Percentiles rank a stretch among this genome's conserved stretches.
phyloP scores from a whole-genome alignment of 2,888 invertebrate species.

The Pasiphila rectangulata region DNA sequence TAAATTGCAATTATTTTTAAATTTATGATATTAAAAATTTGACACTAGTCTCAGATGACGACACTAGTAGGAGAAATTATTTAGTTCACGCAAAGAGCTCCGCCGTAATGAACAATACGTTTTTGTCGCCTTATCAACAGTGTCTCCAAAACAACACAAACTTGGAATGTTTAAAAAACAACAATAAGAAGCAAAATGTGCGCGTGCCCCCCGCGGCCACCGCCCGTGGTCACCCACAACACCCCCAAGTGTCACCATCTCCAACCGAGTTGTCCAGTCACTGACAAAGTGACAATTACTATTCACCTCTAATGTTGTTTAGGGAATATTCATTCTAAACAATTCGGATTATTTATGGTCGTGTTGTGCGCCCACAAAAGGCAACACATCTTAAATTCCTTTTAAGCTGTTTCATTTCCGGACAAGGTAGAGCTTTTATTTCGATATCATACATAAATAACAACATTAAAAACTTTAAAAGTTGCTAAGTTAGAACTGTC shows the following conservation, averaged over 20 bases:
- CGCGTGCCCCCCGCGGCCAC: slow-evolving; percentile 49
- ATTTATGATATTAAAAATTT: too few relatives aligned
- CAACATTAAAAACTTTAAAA: slow-evolving; percentile 8
- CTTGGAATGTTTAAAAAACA: slow-evolving; percentile 14
- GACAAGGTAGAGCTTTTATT: slow-evolving; percentile 34
- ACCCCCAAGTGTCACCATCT: slow-evolving; percentile 47
- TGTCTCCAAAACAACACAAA: not conserved
- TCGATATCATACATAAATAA: slow-evolving; percentile 22
- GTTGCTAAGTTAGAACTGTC: not conserved
- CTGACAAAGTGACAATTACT: slow-evolving; percentile 76
- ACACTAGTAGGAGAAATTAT: too few relatives aligned
- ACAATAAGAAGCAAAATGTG: slow-evolving; percentile 42
- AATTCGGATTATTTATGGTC: slow-evolving; percentile 71
- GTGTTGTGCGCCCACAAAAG: slow-evolving; percentile 65
- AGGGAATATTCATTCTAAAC: slow-evolving; percentile 67
- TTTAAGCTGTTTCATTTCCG: slow-evolving; percentile 74
- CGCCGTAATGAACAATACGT: too few relatives aligned
- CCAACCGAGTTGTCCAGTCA: slow-evolving; percentile 53
- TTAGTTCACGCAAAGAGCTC: too few relatives aligned
- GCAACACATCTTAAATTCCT: slow-evolving; percentile 51
- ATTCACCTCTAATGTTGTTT: slow-evolving; percentile 77
- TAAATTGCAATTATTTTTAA: too few relatives aligned
- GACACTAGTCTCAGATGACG: too few relatives aligned
- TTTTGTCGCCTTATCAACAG: not conserved
- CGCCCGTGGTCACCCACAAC: slow-evolving; percentile 50